Conservation (phyloP, 2,888 invertebrate species). For the Macropis europaea region DNA sequence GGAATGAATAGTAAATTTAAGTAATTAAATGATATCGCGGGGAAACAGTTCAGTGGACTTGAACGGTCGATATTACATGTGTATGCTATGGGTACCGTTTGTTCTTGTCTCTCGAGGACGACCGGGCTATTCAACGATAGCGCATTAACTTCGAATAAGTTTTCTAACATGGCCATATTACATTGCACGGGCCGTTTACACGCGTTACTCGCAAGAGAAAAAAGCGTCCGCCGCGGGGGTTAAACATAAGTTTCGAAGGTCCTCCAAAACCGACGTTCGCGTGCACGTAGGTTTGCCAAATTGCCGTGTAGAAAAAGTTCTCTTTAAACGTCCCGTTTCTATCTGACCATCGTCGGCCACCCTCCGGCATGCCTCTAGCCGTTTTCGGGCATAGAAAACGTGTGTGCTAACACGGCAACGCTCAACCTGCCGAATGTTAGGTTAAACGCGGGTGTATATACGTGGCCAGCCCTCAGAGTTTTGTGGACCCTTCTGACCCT, state of each 20-base stretch:
- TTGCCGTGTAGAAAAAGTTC: slow-evolving; percentile 73
- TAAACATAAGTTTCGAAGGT: slow-evolving; percentile 72
- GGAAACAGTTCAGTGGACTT: too few relatives aligned
- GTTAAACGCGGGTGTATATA: slow-evolving; percentile 57
- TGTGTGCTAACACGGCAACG: slow-evolving; percentile 54
- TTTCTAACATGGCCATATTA: slow-evolving; percentile 72
- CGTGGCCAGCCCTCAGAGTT: slow-evolving; percentile 49
- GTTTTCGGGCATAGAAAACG: slow-evolving; percentile 58
- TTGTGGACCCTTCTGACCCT: slow-evolving; percentile 61
- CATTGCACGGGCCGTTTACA: slow-evolving; percentile 51
- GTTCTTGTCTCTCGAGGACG: slow-evolving; percentile 13
- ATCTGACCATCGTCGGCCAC: slow-evolving; percentile 29
- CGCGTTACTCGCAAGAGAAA: slow-evolving; percentile 45
- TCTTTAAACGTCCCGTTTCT: slow-evolving; percentile 54
- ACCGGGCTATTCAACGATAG: slow-evolving; percentile 16
- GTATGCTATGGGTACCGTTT: too few relatives aligned
- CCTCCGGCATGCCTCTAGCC: slow-evolving; percentile 42
- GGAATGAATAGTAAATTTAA: too few relatives aligned
- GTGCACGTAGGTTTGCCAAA: slow-evolving; percentile 71
- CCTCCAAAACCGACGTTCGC: slow-evolving; percentile 67
- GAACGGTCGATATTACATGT: too few relatives aligned
- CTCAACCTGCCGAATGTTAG: slow-evolving; percentile 57
- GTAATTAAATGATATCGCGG: too few relatives aligned
- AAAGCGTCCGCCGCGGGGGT: slow-evolving; percentile 25
- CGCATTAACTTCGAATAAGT: slow-evolving; percentile 64